phyloP scores from a whole-genome alignment of 2,888 invertebrate genomes.

The Meta bourneti region DNA sequence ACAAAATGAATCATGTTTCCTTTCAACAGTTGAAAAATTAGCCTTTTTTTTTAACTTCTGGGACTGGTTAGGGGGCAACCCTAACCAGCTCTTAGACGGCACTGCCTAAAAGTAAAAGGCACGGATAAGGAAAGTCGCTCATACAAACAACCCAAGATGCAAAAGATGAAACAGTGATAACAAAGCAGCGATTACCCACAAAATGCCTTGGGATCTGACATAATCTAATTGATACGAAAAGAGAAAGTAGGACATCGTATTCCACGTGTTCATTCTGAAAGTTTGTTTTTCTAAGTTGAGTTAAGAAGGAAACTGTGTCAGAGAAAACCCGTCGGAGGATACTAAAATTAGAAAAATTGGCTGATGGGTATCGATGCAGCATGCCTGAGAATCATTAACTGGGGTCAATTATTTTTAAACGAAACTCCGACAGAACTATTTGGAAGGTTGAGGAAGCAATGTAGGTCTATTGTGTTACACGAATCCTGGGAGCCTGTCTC shows the following conservation, averaged over 20 bases:
- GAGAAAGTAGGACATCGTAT: slow-evolving; percentile 36
- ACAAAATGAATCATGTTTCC: no score
- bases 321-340: neutral
- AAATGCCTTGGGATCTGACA: neutral
- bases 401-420: slow-evolving; percentile 17
- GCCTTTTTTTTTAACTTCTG: no score
- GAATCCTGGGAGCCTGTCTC: no score
- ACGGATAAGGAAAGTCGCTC: neutral
- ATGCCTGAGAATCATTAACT: slow-evolving; percentile 15
- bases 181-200: neutral
- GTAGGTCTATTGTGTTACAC: no score
- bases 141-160: neutral
- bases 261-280: neutral
- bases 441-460: no score
- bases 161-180: neutral
- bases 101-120: neutral
- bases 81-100: neutral
- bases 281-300: neutral
- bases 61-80: neutral
- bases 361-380: neutral
- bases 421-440: neutral
- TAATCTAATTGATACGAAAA: slow-evolving; percentile 1
- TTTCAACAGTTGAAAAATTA: no score
- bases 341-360: slow-evolving; percentile 38
- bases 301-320: neutral